A percentile compares a stretch with the other conserved stretches of the same genome.
Evolutionary conservation across 2,797 vertebrate genomes (phyloP).

Genomic region (Varecia variegata): DNA sequence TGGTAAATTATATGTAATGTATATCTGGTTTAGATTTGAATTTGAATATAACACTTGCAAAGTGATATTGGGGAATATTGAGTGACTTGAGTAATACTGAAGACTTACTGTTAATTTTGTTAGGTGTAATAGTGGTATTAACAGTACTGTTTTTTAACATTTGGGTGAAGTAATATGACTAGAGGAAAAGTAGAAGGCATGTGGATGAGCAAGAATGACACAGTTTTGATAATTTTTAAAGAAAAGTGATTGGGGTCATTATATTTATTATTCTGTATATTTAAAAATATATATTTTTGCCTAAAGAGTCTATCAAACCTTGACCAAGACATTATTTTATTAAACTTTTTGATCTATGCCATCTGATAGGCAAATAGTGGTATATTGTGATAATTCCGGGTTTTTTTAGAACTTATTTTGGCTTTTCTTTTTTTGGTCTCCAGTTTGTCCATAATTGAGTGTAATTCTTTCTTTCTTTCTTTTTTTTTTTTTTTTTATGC

Average conservation of each 20-base stretch:
- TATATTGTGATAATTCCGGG: not conserved
- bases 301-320: not conserved
- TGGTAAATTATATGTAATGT: not conserved
- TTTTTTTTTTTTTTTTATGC: not conserved
- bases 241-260: not conserved
- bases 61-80: not conserved
- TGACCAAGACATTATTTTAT: not conserved
- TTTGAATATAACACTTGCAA: not conserved
- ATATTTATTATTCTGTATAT: not conserved
- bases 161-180: not conserved
- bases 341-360: constrained; percentile 1
- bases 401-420: not conserved
- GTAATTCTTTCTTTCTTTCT: not conserved
- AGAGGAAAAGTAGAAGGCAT: not conserved
- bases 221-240: constrained; percentile 12
- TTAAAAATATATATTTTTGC: not conserved
- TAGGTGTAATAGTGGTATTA: not conserved
- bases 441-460: not conserved
- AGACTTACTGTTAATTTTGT: not conserved
- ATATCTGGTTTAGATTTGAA: not conserved
- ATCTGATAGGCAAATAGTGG: not conserved
- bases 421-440: not conserved
- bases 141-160: not conserved
- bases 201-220: not conserved
- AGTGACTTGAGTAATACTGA: not conserved